A percentile compares a stretch with the other conserved stretches of the same genome.
Conservation (phyloP, 2,113 vertebrate species). For the Hippolais icterina region DNA sequence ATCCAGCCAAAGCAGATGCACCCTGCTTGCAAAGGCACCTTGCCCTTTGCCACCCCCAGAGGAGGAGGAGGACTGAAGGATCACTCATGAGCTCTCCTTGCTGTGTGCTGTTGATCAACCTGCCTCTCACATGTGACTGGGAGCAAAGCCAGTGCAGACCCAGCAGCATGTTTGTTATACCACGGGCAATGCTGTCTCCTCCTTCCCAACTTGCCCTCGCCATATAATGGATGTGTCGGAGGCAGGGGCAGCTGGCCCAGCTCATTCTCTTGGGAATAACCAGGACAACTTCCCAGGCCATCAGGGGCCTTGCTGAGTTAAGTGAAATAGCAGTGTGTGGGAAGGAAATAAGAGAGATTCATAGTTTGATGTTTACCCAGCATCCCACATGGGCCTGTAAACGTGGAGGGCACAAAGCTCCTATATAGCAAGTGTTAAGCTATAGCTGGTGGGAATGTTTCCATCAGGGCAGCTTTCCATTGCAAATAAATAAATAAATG, state of each 20-base stretch:
- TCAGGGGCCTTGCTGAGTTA: background rate
- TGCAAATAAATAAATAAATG: constrained; percentile 43
- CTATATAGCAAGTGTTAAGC: background rate
- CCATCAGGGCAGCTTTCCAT: background rate
- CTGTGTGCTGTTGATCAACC: background rate
- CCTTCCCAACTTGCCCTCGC: background rate
- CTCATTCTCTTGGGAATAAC: background rate
- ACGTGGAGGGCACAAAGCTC: background rate
- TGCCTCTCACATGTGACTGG: background rate
- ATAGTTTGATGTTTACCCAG: background rate
- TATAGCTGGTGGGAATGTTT: background rate
- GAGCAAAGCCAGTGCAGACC: background rate
- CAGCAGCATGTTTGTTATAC: background rate
- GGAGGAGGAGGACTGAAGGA: background rate
- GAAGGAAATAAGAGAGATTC: background rate
- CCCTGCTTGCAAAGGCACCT: background rate
- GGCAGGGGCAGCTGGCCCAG: background rate
- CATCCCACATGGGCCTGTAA: background rate
- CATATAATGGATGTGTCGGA: background rate
- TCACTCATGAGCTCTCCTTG: background rate
- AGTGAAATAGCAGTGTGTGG: background rate
- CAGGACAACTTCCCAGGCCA: background rate
- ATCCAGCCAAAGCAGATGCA: background rate
- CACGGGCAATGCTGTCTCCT: background rate
- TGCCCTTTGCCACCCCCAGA: background rate